Base-by-base conservation (phyloP, 2,888 invertebrate genomes). In the Syrphus vitripennis region DNA sequence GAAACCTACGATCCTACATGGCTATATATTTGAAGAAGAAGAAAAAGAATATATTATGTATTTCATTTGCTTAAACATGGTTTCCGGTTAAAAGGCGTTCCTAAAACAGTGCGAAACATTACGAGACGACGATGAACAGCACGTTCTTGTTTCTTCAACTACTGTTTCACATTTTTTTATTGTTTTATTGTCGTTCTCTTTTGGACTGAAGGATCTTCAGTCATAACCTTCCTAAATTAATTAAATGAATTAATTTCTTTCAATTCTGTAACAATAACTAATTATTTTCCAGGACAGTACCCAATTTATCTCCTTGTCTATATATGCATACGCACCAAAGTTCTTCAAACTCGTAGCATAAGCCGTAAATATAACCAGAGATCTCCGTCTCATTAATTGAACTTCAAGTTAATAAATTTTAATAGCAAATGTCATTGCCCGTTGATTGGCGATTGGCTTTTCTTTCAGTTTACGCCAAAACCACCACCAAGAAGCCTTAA, bases 361-460 rank as follows among this genome's bases (percentile, higher is more conserved):
- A 63, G 16, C 48, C 53, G 55, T 72, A 65, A 72, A 72, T 65
- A 65, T 14, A 42, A n/a, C n/a, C n/a, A n/a, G n/a, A 48, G 14
- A 31, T 14, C 26, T n/a, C 63, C 24, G 65, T 71, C 71, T 29
- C 65, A 71, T 74, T 67, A 50, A 74, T 74, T 53, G 37, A 80
- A 29, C 24, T 42, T 59, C 37, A 40, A 40, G 59, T 53, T 42
- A 67, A 80, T 80, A 74, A 80, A 80, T 74, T 80, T 67, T 21
- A 74, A 74, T 50, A 14, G 50, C 80, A 59, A 80, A 59, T 74
- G 80, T 74, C 74, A 74, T 48, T 72, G 57, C 14, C 21, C 31
- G 37, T 79, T 57, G 79, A 72, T 79, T 74, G 37, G 72, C 55
- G 79, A 72, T 79, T 74, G 37, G 72, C 55, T 65, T 16, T 26